phyloP scores from a whole-genome alignment of 2,888 invertebrate genomes.

The Limnephilus auricula region DNA sequence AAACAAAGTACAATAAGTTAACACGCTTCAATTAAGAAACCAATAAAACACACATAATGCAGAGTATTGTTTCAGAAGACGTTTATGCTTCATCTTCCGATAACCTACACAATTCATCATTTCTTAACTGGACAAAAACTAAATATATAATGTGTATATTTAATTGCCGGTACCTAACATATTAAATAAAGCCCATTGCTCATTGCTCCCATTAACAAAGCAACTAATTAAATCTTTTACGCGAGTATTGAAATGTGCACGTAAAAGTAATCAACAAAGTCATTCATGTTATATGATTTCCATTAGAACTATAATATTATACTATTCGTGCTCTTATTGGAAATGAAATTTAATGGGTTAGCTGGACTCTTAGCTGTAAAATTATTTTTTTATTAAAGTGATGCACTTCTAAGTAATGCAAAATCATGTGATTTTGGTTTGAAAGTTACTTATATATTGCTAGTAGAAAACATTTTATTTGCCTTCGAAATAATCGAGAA shows the following conservation, averaged over 20 bases:
- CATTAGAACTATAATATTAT: too few species aligned
- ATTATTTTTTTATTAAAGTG: too few species aligned
- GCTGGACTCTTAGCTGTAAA: too few species aligned
- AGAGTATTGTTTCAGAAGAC: background rate
- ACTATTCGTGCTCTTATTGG: too few species aligned
- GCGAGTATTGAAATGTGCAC: too few species aligned
- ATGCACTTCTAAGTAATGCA: too few species aligned
- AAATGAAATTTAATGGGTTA: too few species aligned
- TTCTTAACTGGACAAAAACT: background rate
- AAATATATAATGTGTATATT: background rate
- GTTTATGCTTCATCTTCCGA: background rate
- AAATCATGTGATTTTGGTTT: too few species aligned
- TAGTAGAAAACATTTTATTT: too few species aligned
- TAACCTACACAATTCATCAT: background rate
- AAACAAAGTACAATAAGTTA: background rate
- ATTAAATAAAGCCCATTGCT: background rate
- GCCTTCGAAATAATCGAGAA: too few species aligned
- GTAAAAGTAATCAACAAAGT: background rate
- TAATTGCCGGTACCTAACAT: background rate
- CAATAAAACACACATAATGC: background rate
- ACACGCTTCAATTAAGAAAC: conserved; percentile 6
- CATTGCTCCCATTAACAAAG: background rate
- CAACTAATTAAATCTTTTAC: too few species aligned
- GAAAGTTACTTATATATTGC: too few species aligned
- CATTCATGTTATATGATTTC: background rate